Evolutionary conservation across 1,140 invertebrate genomes (phyloP), one percentile per base, ranked within the genome.

Genomic region (Drosophila repleta): DNA sequence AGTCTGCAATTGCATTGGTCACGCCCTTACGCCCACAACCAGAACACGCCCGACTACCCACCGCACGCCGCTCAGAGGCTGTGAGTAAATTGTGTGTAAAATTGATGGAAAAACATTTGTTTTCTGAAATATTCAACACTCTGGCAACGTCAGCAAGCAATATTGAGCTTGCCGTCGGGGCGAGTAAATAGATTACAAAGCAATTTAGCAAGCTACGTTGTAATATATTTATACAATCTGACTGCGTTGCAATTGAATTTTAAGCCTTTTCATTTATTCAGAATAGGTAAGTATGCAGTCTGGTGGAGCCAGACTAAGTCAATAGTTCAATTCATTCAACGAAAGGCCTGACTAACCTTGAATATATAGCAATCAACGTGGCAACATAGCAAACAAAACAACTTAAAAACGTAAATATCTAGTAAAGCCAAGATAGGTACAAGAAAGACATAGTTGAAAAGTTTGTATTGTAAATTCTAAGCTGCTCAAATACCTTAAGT

Each of bases 31-130:
- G 58, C 29, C 35, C 35, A 17, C 17, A 11, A 13, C 1, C 21
- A 29, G 5, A 7, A 35, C 11, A 10, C 6, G 13, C 24, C 51
- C 17, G 4, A 5, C 39, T n/a, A 15, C 17, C 5, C 45, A 7
- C n/a, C n/a, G n/a, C 17, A 5, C 45, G 3, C n/a, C 11, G n/a
- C 17, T 35, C 10, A 21, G 18, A 53, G 48, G 46, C n/a, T 24
- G 24, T 29, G 17, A 29, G 48, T 52, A 60, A 71, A 71, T 60
- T 72, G 68, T 49, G 61, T 55, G 51, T 69, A 21, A 58, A 63
- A 74, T 71, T 61, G 46, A 61, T 74, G 60, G 24, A 37, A 71
- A 55, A 18, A n/a, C 45, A 46, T 62, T 53, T 62, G 21, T 41
- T 26, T 21, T 37, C 3, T 37, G 13, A 21, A 39, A 39, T 55